phyloP scores from a whole-genome alignment of 2,888 invertebrate species.

The Phyto melanocephala region DNA sequence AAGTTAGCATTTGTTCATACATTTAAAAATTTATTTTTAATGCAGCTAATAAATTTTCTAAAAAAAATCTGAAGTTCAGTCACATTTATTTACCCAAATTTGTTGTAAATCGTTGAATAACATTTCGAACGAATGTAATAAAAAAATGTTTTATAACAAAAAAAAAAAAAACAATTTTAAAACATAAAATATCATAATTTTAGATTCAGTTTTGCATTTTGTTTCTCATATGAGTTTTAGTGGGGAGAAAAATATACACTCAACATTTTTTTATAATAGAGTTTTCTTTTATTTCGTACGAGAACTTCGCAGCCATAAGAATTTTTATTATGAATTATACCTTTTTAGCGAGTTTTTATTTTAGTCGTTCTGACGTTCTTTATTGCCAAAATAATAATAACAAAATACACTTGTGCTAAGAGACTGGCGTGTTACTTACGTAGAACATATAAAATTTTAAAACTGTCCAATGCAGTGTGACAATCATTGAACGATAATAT shows the following conservation, averaged over 20 bases:
- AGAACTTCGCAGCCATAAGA: neutral
- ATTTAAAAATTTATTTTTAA: slow-evolving; percentile 37
- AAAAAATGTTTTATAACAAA: slow-evolving; percentile 73
- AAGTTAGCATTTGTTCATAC: neutral
- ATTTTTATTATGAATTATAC: slow-evolving; percentile 36
- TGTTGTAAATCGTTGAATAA: neutral
- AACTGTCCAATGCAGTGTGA: slow-evolving; percentile 47
- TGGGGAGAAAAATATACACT: neutral
- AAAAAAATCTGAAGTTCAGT: neutral
- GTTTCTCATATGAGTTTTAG: neutral
- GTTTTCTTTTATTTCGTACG: too few relatives aligned
- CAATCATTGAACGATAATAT: too few relatives aligned
- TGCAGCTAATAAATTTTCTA: slow-evolving; percentile 40
- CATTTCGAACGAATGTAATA: neutral
- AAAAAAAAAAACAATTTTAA: slow-evolving; percentile 78
- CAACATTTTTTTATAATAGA: neutral
- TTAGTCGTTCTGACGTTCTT: slow-evolving; percentile 23
- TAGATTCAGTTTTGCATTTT: slow-evolving; percentile 11
- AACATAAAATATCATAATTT: slow-evolving; percentile 32
- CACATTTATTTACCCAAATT: neutral
- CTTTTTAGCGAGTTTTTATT: slow-evolving; percentile 48
- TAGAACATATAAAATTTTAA: slow-evolving; percentile 29
- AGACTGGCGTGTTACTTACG: neutral
- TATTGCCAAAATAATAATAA: neutral
- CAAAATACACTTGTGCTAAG: slow-evolving; percentile 13